Percentiles rank a stretch among this genome's conserved stretches.
These are phyloP conservation scores for Rotaria sp. DNA, from an alignment of 2,888 invertebrate species.

Conservation along the genomic window DNA sequence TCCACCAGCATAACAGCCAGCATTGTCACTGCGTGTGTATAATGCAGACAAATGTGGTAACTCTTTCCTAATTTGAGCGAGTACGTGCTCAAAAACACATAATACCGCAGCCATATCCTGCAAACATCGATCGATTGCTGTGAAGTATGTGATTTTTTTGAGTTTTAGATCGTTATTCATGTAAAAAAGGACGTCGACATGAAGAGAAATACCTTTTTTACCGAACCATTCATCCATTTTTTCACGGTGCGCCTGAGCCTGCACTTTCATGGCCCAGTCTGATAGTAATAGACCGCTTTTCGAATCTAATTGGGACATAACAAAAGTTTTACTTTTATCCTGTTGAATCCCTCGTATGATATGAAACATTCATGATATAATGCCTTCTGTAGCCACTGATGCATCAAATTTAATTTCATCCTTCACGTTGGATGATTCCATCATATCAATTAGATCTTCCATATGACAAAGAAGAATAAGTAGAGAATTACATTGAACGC, in stretches of 20 bases:
- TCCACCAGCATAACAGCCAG: not conserved
- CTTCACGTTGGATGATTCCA: no score
- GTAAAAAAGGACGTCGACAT: not conserved
- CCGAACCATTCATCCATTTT: not conserved
- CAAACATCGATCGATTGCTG: not conserved
- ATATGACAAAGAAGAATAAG: no score
- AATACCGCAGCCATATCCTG: not conserved
- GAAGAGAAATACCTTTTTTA: not conserved
- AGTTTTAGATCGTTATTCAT: not conserved
- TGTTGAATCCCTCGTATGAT: not conserved
- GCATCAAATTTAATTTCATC: no score
- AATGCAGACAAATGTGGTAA: not conserved
- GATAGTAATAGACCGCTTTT: not conserved
- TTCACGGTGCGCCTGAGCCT: not conserved
- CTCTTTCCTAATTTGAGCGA: not conserved
- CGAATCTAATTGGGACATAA: not conserved
- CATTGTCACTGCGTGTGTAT: not conserved
- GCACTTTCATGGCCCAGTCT: not conserved
- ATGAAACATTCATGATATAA: no score
- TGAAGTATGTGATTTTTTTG: not conserved
- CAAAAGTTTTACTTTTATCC: not conserved
- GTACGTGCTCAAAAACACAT: not conserved
- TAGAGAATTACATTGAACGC: no score
- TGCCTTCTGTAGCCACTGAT: no score
- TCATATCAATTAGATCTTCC: no score